Evolutionary conservation across 2,113 vertebrate genomes (phyloP).

Genomic region (Sylvietta virens): DNA sequence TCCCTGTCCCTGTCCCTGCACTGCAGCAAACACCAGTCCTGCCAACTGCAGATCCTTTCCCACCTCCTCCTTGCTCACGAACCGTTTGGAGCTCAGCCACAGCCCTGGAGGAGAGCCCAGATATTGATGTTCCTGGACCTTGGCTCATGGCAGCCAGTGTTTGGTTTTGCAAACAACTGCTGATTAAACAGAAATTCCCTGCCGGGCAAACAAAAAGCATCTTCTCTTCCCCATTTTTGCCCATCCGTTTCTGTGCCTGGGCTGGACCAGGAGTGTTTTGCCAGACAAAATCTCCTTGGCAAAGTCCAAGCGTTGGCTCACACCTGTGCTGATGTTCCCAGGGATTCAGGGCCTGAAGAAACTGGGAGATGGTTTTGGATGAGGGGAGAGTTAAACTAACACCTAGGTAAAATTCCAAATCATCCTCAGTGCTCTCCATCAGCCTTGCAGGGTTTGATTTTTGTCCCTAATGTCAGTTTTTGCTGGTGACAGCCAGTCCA

Average conservation of each 20-base stretch:
- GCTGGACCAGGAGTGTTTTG: not conserved
- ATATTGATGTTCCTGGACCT: slow-evolving; percentile 35
- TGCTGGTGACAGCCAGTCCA: not conserved
- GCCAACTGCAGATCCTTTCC: not conserved
- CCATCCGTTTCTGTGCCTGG: not conserved
- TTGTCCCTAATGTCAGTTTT: not conserved
- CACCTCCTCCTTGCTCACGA: not conserved
- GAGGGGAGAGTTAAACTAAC: not conserved
- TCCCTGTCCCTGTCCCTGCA: not conserved
- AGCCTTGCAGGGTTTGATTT: not conserved
- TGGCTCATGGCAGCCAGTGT: slow-evolving; percentile 29
- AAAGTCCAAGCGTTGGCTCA: not conserved
- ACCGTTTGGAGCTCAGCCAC: not conserved
- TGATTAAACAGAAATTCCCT: slow-evolving; percentile 56
- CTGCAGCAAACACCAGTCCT: not conserved
- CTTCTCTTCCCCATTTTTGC: not conserved
- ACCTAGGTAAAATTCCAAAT: not conserved
- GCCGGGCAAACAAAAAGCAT: slow-evolving; percentile 12
- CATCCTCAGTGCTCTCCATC: not conserved
- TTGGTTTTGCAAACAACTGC: slow-evolving; percentile 51
- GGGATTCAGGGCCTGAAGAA: not conserved
- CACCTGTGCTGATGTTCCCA: not conserved
- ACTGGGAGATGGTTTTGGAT: not conserved
- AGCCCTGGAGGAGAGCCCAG: slow-evolving; percentile 21
- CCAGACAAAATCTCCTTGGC: not conserved